Evolutionary conservation across 1,140 invertebrate genomes (phyloP).

Genomic region (Anastrepha ludens): DNA sequence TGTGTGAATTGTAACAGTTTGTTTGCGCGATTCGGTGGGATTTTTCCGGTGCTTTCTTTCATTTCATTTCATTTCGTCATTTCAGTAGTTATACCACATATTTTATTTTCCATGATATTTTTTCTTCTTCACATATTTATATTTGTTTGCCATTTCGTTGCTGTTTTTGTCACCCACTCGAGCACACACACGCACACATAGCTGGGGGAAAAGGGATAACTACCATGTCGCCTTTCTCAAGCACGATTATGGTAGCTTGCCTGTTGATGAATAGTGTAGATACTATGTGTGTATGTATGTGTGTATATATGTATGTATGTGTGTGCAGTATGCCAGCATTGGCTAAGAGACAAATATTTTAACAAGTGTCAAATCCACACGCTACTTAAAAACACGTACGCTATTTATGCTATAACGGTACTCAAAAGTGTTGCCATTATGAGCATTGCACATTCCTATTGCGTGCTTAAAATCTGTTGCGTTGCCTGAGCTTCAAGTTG

Average conservation of each 20-base stretch:
- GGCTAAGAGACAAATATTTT: conserved; percentile 61
- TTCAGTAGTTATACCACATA: background rate
- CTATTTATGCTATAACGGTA: background rate
- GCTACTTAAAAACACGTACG: conserved; percentile 56
- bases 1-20: conserved; percentile 53
- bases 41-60: conserved; percentile 47
- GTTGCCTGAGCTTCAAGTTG: background rate
- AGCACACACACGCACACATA: background rate
- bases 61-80: background rate
- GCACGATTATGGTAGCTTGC: conserved; percentile 53
- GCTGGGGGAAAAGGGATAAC: background rate
- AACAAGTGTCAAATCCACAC: conserved; percentile 62
- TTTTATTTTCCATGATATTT: background rate
- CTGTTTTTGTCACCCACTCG: conserved; percentile 50
- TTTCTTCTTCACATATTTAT: background rate
- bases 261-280: background rate
- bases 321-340: conserved; percentile 49
- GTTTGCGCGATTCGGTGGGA: conserved; percentile 45
- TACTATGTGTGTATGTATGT: background rate
- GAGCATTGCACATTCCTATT: background rate
- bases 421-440: conserved; percentile 3
- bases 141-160: conserved; percentile 34
- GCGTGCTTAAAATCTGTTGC: background rate
- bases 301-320: background rate
- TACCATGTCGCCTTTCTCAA: conserved; percentile 63